Evolutionary conservation across 2,113 vertebrate genomes (phyloP).

Genomic region (Silurus glanis): DNA sequence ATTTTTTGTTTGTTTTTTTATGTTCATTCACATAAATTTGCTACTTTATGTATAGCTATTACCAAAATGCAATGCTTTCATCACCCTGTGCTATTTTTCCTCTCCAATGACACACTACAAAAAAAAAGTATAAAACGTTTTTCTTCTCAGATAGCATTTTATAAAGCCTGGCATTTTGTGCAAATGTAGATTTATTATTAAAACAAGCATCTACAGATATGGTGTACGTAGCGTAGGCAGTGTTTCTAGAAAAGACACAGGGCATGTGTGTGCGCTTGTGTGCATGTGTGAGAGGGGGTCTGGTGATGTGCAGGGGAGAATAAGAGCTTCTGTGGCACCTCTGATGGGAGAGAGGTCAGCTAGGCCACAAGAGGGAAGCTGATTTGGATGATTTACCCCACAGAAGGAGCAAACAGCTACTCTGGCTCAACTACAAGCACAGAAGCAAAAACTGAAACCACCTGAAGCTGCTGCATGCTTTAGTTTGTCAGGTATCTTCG

Average conservation of each 20-base stretch:
- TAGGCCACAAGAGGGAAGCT: conserved; percentile 58
- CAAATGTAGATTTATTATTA: neutral
- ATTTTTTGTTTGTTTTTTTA: no score
- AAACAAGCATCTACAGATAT: neutral
- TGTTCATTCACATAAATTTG: neutral
- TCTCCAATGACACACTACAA: neutral
- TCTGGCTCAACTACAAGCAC: conserved; percentile 19
- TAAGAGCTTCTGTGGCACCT: conserved; percentile 63
- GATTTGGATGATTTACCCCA: conserved; percentile 54
- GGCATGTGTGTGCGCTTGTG: no score
- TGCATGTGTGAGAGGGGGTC: neutral
- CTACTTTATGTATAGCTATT: neutral
- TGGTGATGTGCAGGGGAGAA: conserved; percentile 56
- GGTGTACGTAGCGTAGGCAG: neutral
- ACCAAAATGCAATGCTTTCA: neutral
- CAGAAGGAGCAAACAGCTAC: conserved; percentile 55
- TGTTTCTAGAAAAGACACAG: neutral
- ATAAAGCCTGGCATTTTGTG: neutral
- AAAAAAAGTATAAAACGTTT: neutral
- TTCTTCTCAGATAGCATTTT: neutral
- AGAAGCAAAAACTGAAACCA: neutral
- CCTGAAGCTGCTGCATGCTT: neutral
- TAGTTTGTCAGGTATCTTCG: neutral
- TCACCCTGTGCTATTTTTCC: neutral
- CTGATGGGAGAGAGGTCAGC: conserved; percentile 60